Base-by-base conservation (phyloP, 2,797 vertebrate species). In the Myotis myotis region DNA sequence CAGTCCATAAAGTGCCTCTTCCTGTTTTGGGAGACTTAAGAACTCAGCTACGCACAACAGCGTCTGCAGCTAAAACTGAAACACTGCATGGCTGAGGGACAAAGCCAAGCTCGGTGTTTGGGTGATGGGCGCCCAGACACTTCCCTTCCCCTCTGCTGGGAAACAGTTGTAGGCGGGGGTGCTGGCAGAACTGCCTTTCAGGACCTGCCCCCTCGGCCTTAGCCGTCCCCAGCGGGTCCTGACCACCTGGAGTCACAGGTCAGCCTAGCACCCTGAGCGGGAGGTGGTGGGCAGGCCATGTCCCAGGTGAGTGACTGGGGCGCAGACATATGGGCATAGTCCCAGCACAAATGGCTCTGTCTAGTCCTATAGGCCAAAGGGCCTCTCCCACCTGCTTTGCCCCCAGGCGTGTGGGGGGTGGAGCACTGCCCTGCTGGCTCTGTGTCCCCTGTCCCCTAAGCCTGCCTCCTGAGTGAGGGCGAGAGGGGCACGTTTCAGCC, bases 281-380 rank as follows among this genome's bases (percentile, higher is more conserved):
- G 38, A 33, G 5, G 51, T 7, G 38, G n/a, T 2, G 41, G 28
- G 36, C 0, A 4, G 8, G 5, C 25, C 1, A 0, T n/a, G 22
- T 44, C 16, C 9, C 28, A 9, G 38, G 3, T 4, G n/a, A 49
- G 38, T 16, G 15, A 33, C 33, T 5, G 25, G 17, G 64, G 28
- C 0, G 0, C 38, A 41, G 41, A 22, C 25, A 36, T 6, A 25
- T 8, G 8, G 44, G 11, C 20, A 2, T 1, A 1, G 23, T 22
- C 66, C 70, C 25, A 30, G 68, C 62, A 60, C 47, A 74, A 0
- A 12, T 28, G 75, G 53, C 74, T 22, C 72, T 8, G 0, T 17
- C 47, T 4, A 6, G 6, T 33, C 55, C 66, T 1, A 3, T 9
- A 1, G 57, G 22, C 30, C 75, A 2, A 41, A 5, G 2, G n/a